Percentiles rank a stretch among this genome's conserved stretches.
Conservation (phyloP, 2,797 vertebrate species). For the Todus mexicanus region DNA sequence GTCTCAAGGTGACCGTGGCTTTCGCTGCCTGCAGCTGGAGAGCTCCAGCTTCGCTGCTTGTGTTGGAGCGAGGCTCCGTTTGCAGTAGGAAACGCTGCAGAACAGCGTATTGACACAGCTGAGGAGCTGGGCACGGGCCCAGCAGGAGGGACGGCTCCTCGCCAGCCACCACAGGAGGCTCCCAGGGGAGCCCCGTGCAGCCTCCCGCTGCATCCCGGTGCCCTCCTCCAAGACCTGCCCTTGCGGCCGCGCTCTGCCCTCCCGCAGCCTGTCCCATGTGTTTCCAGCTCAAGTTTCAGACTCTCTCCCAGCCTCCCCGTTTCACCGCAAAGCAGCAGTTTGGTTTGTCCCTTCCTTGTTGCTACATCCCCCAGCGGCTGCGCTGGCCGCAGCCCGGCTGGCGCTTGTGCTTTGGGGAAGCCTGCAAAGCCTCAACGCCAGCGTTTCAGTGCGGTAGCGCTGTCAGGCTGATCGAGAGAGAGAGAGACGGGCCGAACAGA, state of each 20-base stretch:
- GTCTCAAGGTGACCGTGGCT: background rate
- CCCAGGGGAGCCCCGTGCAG: background rate
- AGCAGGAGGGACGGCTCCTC: background rate
- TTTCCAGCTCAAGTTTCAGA: background rate
- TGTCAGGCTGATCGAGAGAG: background rate
- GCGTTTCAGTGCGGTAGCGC: background rate
- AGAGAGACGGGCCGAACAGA: background rate
- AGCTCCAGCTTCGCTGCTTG: background rate
- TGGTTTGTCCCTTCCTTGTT: background rate
- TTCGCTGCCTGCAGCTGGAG: background rate
- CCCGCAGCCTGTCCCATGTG: background rate
- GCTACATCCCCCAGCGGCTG: background rate
- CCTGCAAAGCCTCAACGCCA: background rate
- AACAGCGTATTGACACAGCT: background rate
- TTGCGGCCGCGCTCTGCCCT: background rate
- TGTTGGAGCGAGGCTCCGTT: background rate
- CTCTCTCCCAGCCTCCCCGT: accelerated
- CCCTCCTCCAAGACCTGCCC: background rate
- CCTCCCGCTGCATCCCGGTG: background rate
- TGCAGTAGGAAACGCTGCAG: background rate
- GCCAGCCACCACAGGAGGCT: background rate
- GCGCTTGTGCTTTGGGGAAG: background rate
- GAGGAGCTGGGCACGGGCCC: background rate
- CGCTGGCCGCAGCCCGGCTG: accelerated
- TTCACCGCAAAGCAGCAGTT: background rate